phyloP scores from a whole-genome alignment of 2,888 invertebrate genomes.

The Hypselothyrea guttata region DNA sequence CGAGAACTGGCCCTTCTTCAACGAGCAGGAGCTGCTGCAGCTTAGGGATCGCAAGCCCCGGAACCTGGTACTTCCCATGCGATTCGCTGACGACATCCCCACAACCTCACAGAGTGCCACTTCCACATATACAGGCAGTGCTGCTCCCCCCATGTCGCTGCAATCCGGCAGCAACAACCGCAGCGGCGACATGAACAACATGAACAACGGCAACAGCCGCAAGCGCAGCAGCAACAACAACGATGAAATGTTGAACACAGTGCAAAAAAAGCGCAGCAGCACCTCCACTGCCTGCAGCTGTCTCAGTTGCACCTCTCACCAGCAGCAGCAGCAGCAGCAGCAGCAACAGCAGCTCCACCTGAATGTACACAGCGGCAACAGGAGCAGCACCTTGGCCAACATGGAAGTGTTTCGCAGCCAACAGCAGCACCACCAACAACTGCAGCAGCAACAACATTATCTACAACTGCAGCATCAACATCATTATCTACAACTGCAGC shows the following conservation, averaged over 20 bases:
- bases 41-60: conserved; percentile 95
- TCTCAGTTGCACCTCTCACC: conserved; percentile 42
- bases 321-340: conserved; percentile 61
- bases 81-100: conserved; percentile 90
- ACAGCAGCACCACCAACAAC: conserved; percentile 48
- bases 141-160: conserved; percentile 83
- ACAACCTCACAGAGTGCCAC: conserved; percentile 91
- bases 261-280: conserved; percentile 84
- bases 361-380: conserved; percentile 68
- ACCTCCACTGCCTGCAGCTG: conserved; percentile 28
- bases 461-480: conserved; percentile 42
- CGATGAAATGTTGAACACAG: conserved; percentile 83
- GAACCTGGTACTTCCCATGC: conserved; percentile 94
- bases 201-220: conserved; percentile 37
- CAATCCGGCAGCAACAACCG: too few relatives aligned
- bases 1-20: conserved; percentile 96
- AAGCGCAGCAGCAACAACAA: conserved; percentile 84
- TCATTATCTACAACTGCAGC: conserved; percentile 34
- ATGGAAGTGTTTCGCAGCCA: conserved; percentile 78
- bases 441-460: conserved; percentile 30
- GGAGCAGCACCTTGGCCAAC: conserved; percentile 80
- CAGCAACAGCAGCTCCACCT: conserved; percentile 52
- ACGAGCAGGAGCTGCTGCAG: conserved; percentile 93
- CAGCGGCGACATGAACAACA: conserved; percentile 27
- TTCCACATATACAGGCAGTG: conserved; percentile 88